phyloP scores from a whole-genome alignment of 1,140 invertebrate genomes.

The Pogonognathellus flavescens region DNA sequence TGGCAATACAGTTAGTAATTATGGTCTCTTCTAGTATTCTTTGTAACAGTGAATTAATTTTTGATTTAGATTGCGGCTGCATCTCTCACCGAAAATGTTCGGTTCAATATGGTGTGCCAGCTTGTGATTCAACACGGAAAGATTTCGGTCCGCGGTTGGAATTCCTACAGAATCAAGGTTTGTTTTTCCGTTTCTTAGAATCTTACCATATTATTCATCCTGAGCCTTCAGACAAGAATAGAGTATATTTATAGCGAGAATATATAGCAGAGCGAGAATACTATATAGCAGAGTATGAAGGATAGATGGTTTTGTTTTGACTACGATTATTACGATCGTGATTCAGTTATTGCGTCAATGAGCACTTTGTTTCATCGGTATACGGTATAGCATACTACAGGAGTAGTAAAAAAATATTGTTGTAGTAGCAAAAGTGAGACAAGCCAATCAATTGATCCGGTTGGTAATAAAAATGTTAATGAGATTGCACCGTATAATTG shows the following conservation, averaged over 20 bases:
- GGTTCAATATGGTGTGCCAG: conserved; percentile 75
- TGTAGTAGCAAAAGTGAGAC: no score
- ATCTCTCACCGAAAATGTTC: conserved; percentile 81
- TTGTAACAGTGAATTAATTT: conserved; percentile 26
- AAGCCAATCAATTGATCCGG: no score
- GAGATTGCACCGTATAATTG: no score
- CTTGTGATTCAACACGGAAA: conserved; percentile 68
- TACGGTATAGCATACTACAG: no score
- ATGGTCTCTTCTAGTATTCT: conserved; percentile 39
- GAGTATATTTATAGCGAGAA: no score
- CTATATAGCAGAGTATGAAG: neutral
- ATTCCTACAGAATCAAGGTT: conserved; percentile 58
- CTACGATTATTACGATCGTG: neutral
- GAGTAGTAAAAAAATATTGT: no score
- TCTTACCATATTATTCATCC: neutral
- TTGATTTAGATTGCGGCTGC: conserved; percentile 78
- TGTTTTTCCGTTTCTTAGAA: neutral
- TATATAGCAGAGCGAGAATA: neutral
- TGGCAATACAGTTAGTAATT: neutral
- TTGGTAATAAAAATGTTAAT: no score
- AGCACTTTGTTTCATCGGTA: no score
- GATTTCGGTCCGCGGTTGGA: conserved; percentile 47
- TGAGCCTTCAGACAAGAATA: neutral
- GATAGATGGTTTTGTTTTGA: neutral
- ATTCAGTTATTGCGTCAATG: no score